Evolutionary conservation across 2,888 invertebrate species (phyloP), one percentile per base, ranked within the genome.

Genomic region (Morpho helenor): DNA sequence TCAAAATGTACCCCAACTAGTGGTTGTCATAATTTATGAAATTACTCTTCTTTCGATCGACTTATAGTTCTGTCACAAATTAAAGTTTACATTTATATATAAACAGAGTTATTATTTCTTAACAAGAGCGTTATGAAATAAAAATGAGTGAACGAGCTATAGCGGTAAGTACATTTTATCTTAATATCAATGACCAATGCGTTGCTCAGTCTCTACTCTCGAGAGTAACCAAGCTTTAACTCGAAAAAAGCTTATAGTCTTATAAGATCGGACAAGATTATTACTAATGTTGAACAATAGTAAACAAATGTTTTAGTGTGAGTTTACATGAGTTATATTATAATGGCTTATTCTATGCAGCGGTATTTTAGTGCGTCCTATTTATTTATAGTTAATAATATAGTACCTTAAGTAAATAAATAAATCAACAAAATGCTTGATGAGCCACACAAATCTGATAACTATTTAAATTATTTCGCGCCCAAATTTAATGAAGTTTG

Each of bases 71-170:
- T 31, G 31, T 31, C 5, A 31, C 31, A 31, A 31, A 31, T 31
- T 31, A 31, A 31, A 3, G 31, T 31, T 31, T 31, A 5, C 3
- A 31, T 5, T 31, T 31, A 31, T 31, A 31, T 31, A 31, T 43
- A 7, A 8, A 3, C 43, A 43, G 8, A 43, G 3, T 43, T 43
- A 43, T n/a, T 6, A 7, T 43, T 46, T 46, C 16, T 46, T 52
- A 40, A 42, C 16, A 9, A 8, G 6, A 52, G 50, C 49, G 48
- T 44, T 46, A 59, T 42, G 46, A 51, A 51, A 60, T 46, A 48
- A 72, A 62, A 56, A 87, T 87, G 86, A 71, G 80, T 56, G 87
- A 87, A 59, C 80, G 87, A 69, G 72, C 81, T 23, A 87, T 87
- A 69, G 84, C 87, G 64, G 87, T 87, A 74, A 80, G 86, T 79